Percentiles rank a stretch among this genome's conserved stretches.
Conservation (phyloP, 1,140 invertebrate species). For the Aricia agestis region DNA sequence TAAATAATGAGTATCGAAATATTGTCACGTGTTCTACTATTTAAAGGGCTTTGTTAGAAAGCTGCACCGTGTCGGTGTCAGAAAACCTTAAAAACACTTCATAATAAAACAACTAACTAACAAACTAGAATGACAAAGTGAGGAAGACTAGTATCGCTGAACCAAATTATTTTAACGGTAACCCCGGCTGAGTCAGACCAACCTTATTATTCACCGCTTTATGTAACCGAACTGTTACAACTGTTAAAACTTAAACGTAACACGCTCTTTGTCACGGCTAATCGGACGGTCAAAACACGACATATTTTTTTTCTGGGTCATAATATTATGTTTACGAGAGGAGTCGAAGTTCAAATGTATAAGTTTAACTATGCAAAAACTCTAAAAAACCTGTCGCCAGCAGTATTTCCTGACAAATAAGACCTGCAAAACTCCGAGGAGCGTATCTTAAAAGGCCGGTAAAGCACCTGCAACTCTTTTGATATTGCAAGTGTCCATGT, state of each 20-base stretch:
- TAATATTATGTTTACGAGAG: neutral
- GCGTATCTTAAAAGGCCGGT: too few relatives aligned
- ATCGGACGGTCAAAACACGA: conserved; percentile 45
- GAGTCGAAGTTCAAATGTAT: too few relatives aligned
- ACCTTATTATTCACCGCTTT: conserved; percentile 46
- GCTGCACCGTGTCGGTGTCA: neutral
- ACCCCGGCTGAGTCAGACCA: conserved; percentile 38
- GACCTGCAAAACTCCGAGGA: too few relatives aligned
- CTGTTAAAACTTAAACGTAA: conserved; percentile 57
- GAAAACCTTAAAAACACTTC: neutral
- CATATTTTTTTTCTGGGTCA: conserved; percentile 50
- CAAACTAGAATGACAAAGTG: neutral
- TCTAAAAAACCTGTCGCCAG: too few relatives aligned
- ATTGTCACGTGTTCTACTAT: neutral
- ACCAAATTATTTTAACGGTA: conserved; percentile 49
- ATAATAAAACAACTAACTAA: neutral
- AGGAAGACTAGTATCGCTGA: conserved; percentile 18
- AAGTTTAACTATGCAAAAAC: too few relatives aligned
- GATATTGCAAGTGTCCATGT: too few relatives aligned
- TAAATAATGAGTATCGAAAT: too few relatives aligned
- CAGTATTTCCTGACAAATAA: too few relatives aligned
- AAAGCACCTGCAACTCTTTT: too few relatives aligned
- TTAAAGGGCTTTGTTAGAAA: neutral
- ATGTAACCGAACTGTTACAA: conserved; percentile 66
- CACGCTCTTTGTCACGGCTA: conserved; percentile 51